phyloP scores from a whole-genome alignment of 2,888 invertebrate species.

The Spisula subtruncata region DNA sequence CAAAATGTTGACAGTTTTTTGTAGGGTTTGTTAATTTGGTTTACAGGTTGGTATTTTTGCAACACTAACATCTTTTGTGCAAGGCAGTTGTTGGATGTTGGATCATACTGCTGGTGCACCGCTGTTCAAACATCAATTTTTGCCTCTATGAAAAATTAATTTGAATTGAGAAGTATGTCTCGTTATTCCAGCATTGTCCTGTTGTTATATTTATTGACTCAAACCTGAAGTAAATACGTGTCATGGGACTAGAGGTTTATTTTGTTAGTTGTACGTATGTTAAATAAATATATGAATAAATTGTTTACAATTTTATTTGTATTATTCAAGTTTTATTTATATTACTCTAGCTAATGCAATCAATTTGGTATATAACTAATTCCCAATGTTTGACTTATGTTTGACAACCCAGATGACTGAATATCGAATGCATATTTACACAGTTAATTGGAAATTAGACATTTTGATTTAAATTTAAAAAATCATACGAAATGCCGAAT shows the following conservation, averaged over 20 bases:
- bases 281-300: background rate
- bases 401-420: background rate
- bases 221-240: background rate
- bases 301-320: slow-evolving; percentile 9
- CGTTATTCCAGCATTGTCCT: too few relatives aligned
- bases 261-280: background rate
- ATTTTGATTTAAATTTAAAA: background rate
- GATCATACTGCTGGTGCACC: background rate
- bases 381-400: background rate
- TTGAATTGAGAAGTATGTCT: background rate
- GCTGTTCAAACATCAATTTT: background rate
- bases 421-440: background rate
- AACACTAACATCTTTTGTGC: background rate
- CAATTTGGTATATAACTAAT: background rate
- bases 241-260: background rate
- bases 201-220: background rate
- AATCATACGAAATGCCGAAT: background rate
- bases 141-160: background rate
- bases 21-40: background rate
- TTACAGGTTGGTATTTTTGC: background rate
- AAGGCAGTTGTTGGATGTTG: background rate
- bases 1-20: slow-evolving; percentile 1
- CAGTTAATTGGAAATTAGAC: slow-evolving; percentile 21
- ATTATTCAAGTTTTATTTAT: background rate
- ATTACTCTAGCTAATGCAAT: background rate